Evolutionary conservation across 1,140 invertebrate species (phyloP).

Genomic region (Ditylenchus dipsaci): DNA sequence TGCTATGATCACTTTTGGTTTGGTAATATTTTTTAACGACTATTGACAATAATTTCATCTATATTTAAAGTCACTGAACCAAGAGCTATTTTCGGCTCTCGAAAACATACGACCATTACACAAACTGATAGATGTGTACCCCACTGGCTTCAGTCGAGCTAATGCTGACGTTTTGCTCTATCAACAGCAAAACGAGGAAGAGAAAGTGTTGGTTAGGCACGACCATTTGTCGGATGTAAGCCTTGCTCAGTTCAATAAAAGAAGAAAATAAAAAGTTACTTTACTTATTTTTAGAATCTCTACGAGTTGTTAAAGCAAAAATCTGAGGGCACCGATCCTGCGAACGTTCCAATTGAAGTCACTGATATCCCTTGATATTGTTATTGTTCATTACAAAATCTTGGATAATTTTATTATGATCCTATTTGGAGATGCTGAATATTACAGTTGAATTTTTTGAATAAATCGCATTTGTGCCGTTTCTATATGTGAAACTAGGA

Average conservation of each 20-base stretch:
- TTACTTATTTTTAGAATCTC: no score
- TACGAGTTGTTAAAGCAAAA: no score
- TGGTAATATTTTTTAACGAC: constrained; percentile 18
- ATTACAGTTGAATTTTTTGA: no score
- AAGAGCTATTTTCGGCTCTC: constrained; percentile 13
- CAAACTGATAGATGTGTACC: constrained; percentile 28
- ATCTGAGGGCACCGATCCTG: no score
- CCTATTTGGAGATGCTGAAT: no score
- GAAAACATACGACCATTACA: constrained; percentile 34
- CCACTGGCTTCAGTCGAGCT: neutral
- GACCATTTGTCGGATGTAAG: constrained; percentile 27
- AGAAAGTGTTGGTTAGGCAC: constrained; percentile 24
- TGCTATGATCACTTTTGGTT: constrained; percentile 11
- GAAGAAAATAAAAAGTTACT: no score
- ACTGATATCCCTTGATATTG: no score
- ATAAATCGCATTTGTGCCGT: no score
- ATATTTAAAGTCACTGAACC: constrained; percentile 19
- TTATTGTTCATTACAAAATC: no score
- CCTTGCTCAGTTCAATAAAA: neutral
- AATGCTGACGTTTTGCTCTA: neutral
- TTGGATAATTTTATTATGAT: no score
- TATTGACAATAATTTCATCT: neutral
- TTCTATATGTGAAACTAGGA: no score
- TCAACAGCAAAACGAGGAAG: constrained; percentile 18
- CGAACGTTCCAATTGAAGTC: no score